Base-by-base conservation (phyloP, 2,113 vertebrate species). In the Panthera tigris region DNA sequence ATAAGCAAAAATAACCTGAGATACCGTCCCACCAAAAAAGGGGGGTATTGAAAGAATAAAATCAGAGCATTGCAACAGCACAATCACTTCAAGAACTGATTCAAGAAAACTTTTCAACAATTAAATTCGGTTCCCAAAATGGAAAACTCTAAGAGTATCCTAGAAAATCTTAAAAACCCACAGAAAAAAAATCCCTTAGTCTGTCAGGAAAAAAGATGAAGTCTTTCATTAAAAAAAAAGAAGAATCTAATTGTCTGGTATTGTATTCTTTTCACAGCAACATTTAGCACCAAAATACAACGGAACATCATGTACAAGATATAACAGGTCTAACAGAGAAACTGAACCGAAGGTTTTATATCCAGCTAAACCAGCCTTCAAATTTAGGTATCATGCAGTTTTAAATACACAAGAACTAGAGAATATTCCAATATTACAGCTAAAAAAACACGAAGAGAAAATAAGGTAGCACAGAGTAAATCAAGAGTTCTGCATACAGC, bases 361-460 rank as follows among this genome's bases (percentile, higher is more conserved):
- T 7, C 50, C 71, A 71, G 50, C 15, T 79, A 36, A 65, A 79
- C 4, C 55, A 4, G 14, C 12, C 25, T 55, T 61, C 16, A 33
- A 45, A 83, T 78, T 52, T 1, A 66, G n/a, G 65, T 31, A 36
- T 79, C 14, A 71, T 61, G 16, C 12, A 48, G 45, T 85, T 78
- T 80, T 78, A 89, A 84, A 85, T 48, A 79, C 19, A 71, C 13
- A 89, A 52, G 39, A 71, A 95, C 50, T 84, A 63, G 48, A 31
- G 36, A 57, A 48, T 33, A 76, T 55, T 48, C 7, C 65, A 81
- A 50, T 39, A 76, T 23, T 4, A 50, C 11, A 74, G 50, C 36
- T 63, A 39, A 87, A 83, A n/a, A 82, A 73, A 86, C 23, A 7
- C 0, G 39, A 45, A 31, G 69, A n/a, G 19, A 65, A 76, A 88